phyloP scores from a whole-genome alignment of 53 echinoderm and acorn worm genomes.

The Holothuria leucospilota region DNA sequence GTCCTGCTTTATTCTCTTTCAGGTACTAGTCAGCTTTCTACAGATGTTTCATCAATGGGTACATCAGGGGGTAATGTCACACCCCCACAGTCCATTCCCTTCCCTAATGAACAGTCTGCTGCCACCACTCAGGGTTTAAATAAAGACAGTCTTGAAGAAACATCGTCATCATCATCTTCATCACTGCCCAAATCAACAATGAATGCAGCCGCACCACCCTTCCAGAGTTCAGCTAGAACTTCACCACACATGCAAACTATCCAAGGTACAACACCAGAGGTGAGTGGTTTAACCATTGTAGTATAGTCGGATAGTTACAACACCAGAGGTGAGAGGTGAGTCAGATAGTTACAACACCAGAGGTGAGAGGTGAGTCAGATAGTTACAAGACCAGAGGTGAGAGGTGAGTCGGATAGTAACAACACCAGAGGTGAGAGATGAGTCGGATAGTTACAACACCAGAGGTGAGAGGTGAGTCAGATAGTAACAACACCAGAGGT shows the following conservation, averaged over 20 bases:
- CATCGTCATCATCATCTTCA: background rate
- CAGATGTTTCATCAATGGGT: conserved; percentile 20
- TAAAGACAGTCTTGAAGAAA: conserved; percentile 12
- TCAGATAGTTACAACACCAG: too few relatives aligned
- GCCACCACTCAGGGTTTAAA: background rate
- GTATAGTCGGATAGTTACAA: too few relatives aligned
- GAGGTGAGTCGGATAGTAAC: too few relatives aligned
- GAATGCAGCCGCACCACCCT: conserved; percentile 93
- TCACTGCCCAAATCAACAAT: conserved; percentile 84
- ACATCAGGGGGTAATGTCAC: conserved; percentile 29
- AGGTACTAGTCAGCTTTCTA: conserved; percentile 16
- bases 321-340: too few relatives aligned
- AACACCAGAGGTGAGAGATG: background rate
- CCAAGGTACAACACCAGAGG: conserved; percentile 26
- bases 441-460: too few relatives aligned
- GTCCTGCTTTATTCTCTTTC: background rate
- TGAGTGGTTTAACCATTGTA: background rate
- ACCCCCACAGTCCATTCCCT: conserved; percentile 43
- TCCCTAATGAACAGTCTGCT: background rate
- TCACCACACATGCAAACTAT: conserved; percentile 71
- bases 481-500: too few relatives aligned
- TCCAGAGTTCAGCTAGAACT: conserved; percentile 83
- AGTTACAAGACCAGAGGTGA: too few relatives aligned
- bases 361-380: too few relatives aligned
- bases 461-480: too few relatives aligned